These are phyloP conservation scores for Aphelocoma californica DNA, from an alignment of 2,797 vertebrate genomes.

Conservation along the genomic window DNA sequence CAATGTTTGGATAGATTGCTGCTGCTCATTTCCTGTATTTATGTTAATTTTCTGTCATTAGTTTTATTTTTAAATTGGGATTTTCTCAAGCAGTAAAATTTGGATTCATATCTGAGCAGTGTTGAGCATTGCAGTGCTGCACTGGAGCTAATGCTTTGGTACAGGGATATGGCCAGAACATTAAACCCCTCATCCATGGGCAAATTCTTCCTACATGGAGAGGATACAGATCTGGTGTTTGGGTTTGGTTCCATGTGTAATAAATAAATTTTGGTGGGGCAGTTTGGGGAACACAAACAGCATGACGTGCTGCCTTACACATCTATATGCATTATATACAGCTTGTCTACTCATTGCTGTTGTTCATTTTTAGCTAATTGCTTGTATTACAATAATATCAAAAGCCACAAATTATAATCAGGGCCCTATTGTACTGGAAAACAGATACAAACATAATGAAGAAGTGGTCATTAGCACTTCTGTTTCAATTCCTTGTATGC, in stretches of 20 bases:
- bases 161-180: background rate
- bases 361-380: slow-evolving; percentile 8
- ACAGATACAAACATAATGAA: slow-evolving; percentile 10
- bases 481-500: background rate
- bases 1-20: background rate
- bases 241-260: background rate
- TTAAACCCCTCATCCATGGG: background rate
- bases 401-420: slow-evolving; percentile 38
- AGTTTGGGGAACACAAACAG: background rate
- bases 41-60: background rate
- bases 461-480: background rate
- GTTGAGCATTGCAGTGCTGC: background rate
- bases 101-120: background rate
- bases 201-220: background rate
- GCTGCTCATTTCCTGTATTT: background rate
- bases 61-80: background rate
- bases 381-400: slow-evolving; percentile 23
- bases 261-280: background rate
- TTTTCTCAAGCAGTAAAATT: slow-evolving; percentile 9
- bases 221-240: background rate
- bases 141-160: background rate
- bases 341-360: background rate
- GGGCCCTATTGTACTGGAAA: background rate
- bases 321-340: background rate
- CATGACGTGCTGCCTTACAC: background rate